Evolutionary conservation across 1,140 invertebrate genomes (phyloP).

Genomic region (Eriocheir sinensis): DNA sequence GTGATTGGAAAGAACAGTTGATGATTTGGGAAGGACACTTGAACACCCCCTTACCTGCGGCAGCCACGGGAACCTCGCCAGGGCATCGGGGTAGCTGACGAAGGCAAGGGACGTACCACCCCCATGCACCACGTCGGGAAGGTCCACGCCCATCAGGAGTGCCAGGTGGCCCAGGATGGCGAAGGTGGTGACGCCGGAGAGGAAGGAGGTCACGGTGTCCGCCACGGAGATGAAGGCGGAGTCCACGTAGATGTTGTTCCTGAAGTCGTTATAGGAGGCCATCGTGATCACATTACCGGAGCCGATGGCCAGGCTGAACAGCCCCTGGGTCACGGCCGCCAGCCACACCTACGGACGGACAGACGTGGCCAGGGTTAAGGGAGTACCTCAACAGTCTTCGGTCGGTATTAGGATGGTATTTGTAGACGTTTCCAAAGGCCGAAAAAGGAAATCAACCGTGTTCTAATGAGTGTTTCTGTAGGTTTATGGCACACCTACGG

Average conservation of each 20-base stretch:
- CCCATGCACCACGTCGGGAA: slow-evolving; percentile 86
- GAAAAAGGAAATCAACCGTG: too few species aligned
- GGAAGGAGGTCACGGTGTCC: slow-evolving; percentile 87
- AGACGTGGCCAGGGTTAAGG: too few species aligned
- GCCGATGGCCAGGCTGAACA: slow-evolving; percentile 82
- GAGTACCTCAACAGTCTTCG: too few species aligned
- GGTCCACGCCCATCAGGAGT: slow-evolving; percentile 87
- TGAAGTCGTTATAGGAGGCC: slow-evolving; percentile 82
- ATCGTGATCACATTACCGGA: slow-evolving; percentile 81
- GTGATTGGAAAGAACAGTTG: too few species aligned
- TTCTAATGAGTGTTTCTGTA: too few species aligned
- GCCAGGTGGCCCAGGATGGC: slow-evolving; percentile 91
- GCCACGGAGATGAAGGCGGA: slow-evolving; percentile 83
- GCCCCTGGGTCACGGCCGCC: slow-evolving; percentile 81
- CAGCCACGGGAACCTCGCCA: slow-evolving; percentile 85
- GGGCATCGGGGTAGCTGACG: slow-evolving; percentile 93
- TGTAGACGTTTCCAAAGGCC: too few species aligned
- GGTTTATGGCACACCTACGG: too few species aligned
- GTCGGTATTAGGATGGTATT: too few species aligned
- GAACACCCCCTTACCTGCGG: too few species aligned
- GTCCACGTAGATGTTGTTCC: slow-evolving; percentile 84
- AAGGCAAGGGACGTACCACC: slow-evolving; percentile 86
- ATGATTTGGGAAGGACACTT: too few species aligned
- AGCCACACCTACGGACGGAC: slow-evolving; percentile 82
- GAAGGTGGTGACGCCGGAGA: slow-evolving; percentile 94